Conservation (phyloP, 1,140 invertebrate species). For the Drosophila varians region DNA sequence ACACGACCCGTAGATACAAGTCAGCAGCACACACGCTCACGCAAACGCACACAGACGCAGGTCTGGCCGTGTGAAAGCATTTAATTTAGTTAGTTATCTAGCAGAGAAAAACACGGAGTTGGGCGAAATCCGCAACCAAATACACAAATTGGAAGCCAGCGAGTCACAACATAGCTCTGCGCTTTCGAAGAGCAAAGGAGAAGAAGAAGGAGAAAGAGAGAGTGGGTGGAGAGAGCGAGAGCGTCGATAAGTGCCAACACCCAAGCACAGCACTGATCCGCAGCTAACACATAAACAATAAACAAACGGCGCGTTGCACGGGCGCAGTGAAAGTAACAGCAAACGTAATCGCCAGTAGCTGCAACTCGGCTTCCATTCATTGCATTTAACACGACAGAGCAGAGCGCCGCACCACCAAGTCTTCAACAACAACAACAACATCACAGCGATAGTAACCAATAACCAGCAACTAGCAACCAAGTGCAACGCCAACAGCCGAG, state of each 20-base stretch:
- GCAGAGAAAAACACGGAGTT: slow-evolving; percentile 35
- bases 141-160: slow-evolving; percentile 47
- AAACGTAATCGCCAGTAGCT: slow-evolving; percentile 39
- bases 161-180: slow-evolving; percentile 17
- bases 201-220: slow-evolving; percentile 14
- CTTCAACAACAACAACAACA: not conserved
- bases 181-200: slow-evolving; percentile 8
- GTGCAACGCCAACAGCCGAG: slow-evolving; percentile 4
- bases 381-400: slow-evolving; percentile 62
- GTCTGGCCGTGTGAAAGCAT: slow-evolving; percentile 46
- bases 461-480: too few relatives aligned
- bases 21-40: slow-evolving; percentile 29
- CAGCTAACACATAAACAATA: slow-evolving; percentile 63
- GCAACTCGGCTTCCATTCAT: slow-evolving; percentile 70
- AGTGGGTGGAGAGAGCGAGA: slow-evolving; percentile 39
- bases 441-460: not conserved
- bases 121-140: slow-evolving; percentile 27
- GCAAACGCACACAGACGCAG: slow-evolving; percentile 53
- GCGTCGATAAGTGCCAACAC: slow-evolving; percentile 68
- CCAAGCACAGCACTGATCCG: slow-evolving; percentile 58
- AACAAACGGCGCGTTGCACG: slow-evolving; percentile 57
- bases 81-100: slow-evolving; percentile 63
- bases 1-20: slow-evolving; percentile 19
- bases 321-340: slow-evolving; percentile 73
- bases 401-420: not conserved